phyloP scores from a whole-genome alignment of 2,797 vertebrate species.

The Myoxocephalus aenaeus region DNA sequence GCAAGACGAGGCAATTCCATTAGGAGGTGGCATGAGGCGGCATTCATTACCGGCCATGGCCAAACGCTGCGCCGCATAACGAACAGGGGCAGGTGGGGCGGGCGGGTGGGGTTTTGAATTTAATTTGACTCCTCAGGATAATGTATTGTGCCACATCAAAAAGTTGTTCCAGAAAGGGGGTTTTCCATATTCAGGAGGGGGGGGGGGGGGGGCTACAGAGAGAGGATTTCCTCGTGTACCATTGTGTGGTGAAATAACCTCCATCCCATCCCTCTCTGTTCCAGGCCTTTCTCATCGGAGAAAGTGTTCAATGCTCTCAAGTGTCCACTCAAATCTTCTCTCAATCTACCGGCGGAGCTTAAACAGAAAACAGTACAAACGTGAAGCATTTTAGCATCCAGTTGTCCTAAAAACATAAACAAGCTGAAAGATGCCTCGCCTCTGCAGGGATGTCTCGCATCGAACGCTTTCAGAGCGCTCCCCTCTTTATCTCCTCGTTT shows the following conservation, averaged over 20 bases:
- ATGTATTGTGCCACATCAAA: slow-evolving; percentile 57
- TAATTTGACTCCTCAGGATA: slow-evolving; percentile 66
- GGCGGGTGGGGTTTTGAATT: slow-evolving; percentile 18
- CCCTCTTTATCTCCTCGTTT: slow-evolving; percentile 42
- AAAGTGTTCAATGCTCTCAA: slow-evolving; percentile 30
- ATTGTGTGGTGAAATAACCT: slow-evolving; percentile 36
- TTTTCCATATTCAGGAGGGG: slow-evolving; percentile 43
- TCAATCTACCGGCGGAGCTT: slow-evolving; percentile 33
- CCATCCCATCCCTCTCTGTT: slow-evolving; percentile 18
- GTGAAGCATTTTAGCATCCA: slow-evolving; percentile 18
- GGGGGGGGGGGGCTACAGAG: too few species aligned
- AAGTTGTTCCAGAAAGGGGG: slow-evolving; percentile 39
- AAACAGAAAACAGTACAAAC: slow-evolving; percentile 25
- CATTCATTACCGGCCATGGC: slow-evolving; percentile 71
- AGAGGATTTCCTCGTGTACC: slow-evolving; percentile 53
- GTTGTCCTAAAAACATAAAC: slow-evolving; percentile 47
- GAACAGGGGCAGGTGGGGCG: slow-evolving; percentile 10
- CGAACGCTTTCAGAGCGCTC: slow-evolving; percentile 29
- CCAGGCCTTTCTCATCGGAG: slow-evolving; percentile 31
- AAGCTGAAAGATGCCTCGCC: slow-evolving; percentile 22
- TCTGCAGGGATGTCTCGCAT: slow-evolving; percentile 37
- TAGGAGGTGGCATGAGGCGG: slow-evolving; percentile 72
- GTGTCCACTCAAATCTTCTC: slow-evolving; percentile 43
- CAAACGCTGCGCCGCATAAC: slow-evolving; percentile 57
- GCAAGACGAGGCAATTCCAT: slow-evolving; percentile 75